Conservation (phyloP, 1,140 invertebrate species). For the Nephotettix cincticeps region DNA sequence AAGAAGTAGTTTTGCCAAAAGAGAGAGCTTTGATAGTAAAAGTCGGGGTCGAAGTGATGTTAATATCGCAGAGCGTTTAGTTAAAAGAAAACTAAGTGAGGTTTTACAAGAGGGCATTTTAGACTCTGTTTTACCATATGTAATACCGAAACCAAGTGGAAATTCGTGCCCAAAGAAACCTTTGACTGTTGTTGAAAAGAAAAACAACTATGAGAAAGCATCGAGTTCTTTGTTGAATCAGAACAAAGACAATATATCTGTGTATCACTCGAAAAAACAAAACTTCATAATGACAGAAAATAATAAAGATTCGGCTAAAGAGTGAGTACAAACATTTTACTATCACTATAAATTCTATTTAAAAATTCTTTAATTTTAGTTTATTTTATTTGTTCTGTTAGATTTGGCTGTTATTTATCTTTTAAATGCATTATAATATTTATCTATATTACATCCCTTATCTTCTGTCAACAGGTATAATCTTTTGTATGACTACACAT, state of each 20-base stretch:
- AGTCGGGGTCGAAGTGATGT: conserved; percentile 30
- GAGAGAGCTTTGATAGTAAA: background rate
- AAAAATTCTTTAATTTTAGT: too few species aligned
- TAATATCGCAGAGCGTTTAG: conserved; percentile 40
- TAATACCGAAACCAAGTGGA: conserved; percentile 52
- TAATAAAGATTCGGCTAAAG: conserved; percentile 21
- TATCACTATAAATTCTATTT: too few species aligned
- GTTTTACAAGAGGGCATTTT: conserved; percentile 74
- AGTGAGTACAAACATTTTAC: conserved; percentile 34
- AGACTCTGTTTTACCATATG: conserved; percentile 72
- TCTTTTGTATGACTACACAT: too few species aligned
- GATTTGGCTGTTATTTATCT: too few species aligned
- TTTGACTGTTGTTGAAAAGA: conserved; percentile 11
- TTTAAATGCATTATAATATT: too few species aligned
- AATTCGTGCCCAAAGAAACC: conserved; percentile 24
- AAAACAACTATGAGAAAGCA: conserved; percentile 20
- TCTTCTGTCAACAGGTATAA: too few species aligned
- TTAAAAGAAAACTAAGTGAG: conserved; percentile 56
- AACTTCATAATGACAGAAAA: conserved; percentile 17
- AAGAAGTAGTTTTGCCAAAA: conserved; percentile 24
- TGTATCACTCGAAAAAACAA: conserved; percentile 21
- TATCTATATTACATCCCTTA: too few species aligned
- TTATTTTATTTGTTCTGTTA: too few species aligned
- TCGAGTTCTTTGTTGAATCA: conserved; percentile 6
- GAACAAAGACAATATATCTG: conserved; percentile 17